Base-by-base conservation (phyloP, 2,888 invertebrate species). In the Slavum lentiscoides region DNA sequence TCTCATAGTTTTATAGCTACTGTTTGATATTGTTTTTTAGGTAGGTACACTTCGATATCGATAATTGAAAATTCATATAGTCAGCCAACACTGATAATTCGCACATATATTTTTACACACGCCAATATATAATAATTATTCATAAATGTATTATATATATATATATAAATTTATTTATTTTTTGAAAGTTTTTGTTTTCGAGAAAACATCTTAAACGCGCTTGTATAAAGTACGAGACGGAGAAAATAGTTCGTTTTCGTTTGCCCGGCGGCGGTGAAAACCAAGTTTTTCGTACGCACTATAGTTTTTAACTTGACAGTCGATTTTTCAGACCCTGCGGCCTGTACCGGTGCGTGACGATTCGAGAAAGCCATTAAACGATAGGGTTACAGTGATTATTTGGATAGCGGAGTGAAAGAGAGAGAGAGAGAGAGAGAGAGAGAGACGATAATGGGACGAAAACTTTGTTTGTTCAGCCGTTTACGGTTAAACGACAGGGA, bases 361-460 rank as follows among this genome's bases (percentile, higher is more conserved):
- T 75, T 75, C 67, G 23, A 58, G 58, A 75, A 75, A 67, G 67
- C 75, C 67, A 67, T 75, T 75, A 67, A 75, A 59, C 75, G 75
- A 75, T 75, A 75, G 75, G 75, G 75, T 75, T 75, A 75, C 75
- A 59, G 75, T 75, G 75, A 75, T 75, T 75, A 75, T 75, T 75
- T n/a, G 58, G 75, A 59, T 67, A 53, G 49, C 49, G 62, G 21
- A 19, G 37, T 23, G 23, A 75, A n/a, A n/a, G n/a, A n/a, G n/a
- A n/a, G n/a, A n/a, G n/a, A n/a, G n/a, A 30, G 30, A 30, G 30
- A 30, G 30, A 30, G 30, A 30, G 30, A 30, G 30, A 30, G 21
- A 21, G 39, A 43, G 43, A 75, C 67, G 43, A 68, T 59, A 76
- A 76, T 43, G 67, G 67, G 43, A 76, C 67, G 43, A 68, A 76